Base-by-base conservation (phyloP, 2,797 vertebrate genomes). In the Trachurus trachurus region DNA sequence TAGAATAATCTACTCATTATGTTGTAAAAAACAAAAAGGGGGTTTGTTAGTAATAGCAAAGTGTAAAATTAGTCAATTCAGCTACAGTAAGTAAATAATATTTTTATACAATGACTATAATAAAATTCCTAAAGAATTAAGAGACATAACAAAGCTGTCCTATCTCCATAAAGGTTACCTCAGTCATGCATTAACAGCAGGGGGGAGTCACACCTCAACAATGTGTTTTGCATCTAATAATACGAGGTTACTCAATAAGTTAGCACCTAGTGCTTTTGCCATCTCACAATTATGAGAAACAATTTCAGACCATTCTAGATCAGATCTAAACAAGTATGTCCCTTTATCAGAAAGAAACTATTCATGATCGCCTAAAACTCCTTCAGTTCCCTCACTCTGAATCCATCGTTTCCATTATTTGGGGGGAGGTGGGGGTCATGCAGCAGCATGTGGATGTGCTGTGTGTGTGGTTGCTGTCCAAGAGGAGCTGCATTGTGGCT, bases 21-120 rank as follows among this genome's bases (percentile, higher is more conserved):
- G n/a, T 76, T 71, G 65, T 74, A 87, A 76, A 37, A 37, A 37
- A 37, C 86, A 76, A 37, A 37, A 37, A 37, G 8, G 81, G 53
- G 50, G 70, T 79, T 78, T 70, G 62, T 92, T 93, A 91, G 85
- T 87, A 85, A 79, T 54, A 66, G 26, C 45, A 82, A 78, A 87
- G 66, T 74, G 54, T 90, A 69, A 76, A 88, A 78, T 26, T 50
- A 69, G 80, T 86, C 78, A 76, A 84, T 78, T 84, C 10, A 82
- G 47, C 82, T 85, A 90, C 50, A 83, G 42, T 81, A 63, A 77
- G 69, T 87, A 78, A 85, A 84, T 80, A 66, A 4, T 5, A 59
- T 21, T 84, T 89, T 94, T 95, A 94, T 94, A 95, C 90, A 94
- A 95, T 95, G 93, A 95, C 94, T 94, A 94, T 91, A 71, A 85